Base-by-base conservation (phyloP, 37 sponge, comb jelly and placozoan species). In the Halisarca cf. caerulea region DNA sequence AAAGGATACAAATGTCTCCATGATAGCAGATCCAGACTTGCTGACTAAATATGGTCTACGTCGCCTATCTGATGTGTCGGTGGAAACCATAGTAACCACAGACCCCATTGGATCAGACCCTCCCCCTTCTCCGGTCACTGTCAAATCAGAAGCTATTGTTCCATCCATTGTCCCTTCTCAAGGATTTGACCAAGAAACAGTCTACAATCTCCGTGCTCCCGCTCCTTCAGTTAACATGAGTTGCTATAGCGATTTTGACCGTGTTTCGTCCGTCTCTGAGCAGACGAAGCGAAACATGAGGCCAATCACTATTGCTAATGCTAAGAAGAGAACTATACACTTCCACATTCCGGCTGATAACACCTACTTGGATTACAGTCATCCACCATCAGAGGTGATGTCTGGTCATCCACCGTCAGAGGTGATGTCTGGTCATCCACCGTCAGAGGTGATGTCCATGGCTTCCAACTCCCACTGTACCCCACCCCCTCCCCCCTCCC, bases 401-500 rank as follows among this genome's bases (percentile, higher is more conserved):
- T 28, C 71, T 69, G 71, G 6, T 20, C 32, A 28, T 20, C 25
- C 4, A 32, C 66, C 66, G 25, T 55, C 57, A 20, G 11, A 20
- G 11, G 25, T 23, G 18, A 3, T 28, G 2, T 28, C 71, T 69
- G 71, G 6, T 20, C 32, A 28, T 20, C 25, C 4, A 32, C 77
- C 42, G 1, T 40, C 77, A 18, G 77, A 74, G 39, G 77, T 74
- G 42, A 37, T 74, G 39, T 74, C 77, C 2, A n/a, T 74, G 45
- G 77, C 45, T 24, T 74, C 77, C 42, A 74, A 74, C 42, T 74
- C 77, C 7, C 77, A 74, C 42, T 74, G 77, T 41, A 74, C 77
- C 5, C 77, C 77, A 25, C 77, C 77, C 25, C 77, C 77, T 15
- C 77, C 77, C 24, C 77, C 77, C 42, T 44, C 45, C 36, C 77